phyloP scores from a whole-genome alignment of 2,888 invertebrate genomes.

The Drosophila parthenogenetica region DNA sequence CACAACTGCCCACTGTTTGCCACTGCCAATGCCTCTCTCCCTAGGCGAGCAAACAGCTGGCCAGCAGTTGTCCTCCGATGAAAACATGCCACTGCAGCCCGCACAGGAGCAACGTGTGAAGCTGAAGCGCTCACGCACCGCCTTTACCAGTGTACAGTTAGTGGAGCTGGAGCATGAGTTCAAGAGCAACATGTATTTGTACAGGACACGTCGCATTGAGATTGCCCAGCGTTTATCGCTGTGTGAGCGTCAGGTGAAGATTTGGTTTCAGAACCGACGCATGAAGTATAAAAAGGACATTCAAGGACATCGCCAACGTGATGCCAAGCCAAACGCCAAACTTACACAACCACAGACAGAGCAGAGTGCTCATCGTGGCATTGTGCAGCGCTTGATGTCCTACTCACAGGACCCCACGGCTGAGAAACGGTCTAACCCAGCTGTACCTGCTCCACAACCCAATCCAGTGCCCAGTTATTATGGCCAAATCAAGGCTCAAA shows the following conservation, averaged over 20 bases:
- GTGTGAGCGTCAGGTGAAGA: constrained; percentile 94
- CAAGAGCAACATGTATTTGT: constrained; percentile 97
- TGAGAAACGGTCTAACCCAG: constrained; percentile 38
- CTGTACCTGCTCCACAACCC: constrained; percentile 3
- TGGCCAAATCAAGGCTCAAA: constrained; percentile 13
- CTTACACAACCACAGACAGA: constrained; percentile 60
- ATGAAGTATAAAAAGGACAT: constrained; percentile 90
- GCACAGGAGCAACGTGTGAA: constrained; percentile 64
- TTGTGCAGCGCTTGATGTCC: constrained; percentile 77
- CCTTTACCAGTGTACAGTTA: constrained; percentile 97
- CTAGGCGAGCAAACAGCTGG: constrained; percentile 29
- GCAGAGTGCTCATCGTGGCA: constrained; percentile 75
- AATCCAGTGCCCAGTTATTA: constrained; percentile 25
- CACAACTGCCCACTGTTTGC: neutral
- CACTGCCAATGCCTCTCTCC: constrained; percentile 18
- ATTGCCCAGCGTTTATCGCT: constrained; percentile 97
- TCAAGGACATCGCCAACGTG: constrained; percentile 64
- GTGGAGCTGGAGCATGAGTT: constrained; percentile 98
- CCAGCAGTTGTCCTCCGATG: constrained; percentile 66
- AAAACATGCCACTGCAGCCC: constrained; percentile 58
- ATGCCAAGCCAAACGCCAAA: constrained; percentile 57
- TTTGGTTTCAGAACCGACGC: constrained; percentile 93
- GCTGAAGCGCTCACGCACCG: constrained; percentile 89
- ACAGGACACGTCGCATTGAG: constrained; percentile 96
- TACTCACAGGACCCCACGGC: constrained; percentile 73